Conservation (phyloP, 2,797 vertebrate species). For the Sebastes kiyomatsui region DNA sequence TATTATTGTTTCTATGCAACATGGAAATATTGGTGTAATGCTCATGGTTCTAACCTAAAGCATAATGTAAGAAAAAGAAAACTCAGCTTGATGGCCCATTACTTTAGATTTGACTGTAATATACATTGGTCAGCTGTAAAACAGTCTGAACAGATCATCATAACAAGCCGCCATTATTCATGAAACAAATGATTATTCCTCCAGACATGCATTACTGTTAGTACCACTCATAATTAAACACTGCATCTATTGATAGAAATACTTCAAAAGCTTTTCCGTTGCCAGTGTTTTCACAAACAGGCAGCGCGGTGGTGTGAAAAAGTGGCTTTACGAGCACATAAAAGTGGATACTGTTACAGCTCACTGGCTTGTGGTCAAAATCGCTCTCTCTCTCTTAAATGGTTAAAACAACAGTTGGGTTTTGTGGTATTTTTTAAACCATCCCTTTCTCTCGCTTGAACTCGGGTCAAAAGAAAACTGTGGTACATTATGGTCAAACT, state of each 20-base stretch:
- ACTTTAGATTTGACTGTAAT: background rate
- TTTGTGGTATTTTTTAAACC: conserved; percentile 56
- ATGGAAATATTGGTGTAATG: conserved; percentile 19
- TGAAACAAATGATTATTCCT: background rate
- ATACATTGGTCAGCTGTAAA: background rate
- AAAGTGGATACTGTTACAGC: conserved; percentile 61
- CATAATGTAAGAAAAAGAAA: background rate
- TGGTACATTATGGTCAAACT: conserved; percentile 38
- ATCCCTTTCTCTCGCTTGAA: conserved; percentile 46
- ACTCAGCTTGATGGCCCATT: background rate
- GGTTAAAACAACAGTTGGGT: conserved; percentile 70
- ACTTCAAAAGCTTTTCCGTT: conserved; percentile 40
- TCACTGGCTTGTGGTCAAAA: conserved; percentile 64
- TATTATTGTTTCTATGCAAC: conserved; percentile 26
- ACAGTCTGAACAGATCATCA: background rate
- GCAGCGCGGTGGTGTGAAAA: conserved; percentile 57
- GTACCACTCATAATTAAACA: conserved; percentile 3
- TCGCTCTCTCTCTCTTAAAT: conserved; percentile 47
- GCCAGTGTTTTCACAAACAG: conserved; percentile 52
- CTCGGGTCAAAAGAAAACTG: conserved; percentile 51
- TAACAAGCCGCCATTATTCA: background rate
- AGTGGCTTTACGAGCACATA: conserved; percentile 66
- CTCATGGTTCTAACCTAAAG: background rate
- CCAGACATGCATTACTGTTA: background rate
- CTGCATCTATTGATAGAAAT: conserved; percentile 32